These are phyloP conservation scores for Jacana jacana DNA, from an alignment of 2,113 vertebrate species.

Conservation along the genomic window DNA sequence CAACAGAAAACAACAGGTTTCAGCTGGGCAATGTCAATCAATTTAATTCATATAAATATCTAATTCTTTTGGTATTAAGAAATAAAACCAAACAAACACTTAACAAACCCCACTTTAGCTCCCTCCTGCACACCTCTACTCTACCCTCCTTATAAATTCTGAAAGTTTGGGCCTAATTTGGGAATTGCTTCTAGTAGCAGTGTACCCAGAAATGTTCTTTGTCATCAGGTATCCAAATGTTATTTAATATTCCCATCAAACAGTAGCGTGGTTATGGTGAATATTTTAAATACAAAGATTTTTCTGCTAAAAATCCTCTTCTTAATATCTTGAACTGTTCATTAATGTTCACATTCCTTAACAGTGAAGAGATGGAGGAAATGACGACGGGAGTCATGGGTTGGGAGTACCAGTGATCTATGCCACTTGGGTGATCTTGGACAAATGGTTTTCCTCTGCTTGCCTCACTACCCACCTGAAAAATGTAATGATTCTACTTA, in stretches of 20 bases:
- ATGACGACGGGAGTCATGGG: background rate
- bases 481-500: background rate
- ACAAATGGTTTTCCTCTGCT: background rate
- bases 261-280: background rate
- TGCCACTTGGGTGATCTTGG: background rate
- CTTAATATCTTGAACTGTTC: background rate
- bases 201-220: background rate
- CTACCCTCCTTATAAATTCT: background rate
- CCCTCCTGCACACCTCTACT: background rate
- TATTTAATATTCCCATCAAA: background rate
- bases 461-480: background rate
- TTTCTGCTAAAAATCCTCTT: background rate
- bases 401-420: background rate
- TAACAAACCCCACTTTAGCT: background rate
- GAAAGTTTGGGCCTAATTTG: background rate
- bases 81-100: background rate
- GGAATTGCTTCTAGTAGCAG: background rate
- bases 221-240: background rate
- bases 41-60: background rate
- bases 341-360: background rate
- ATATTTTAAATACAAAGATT: background rate
- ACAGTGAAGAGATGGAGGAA: background rate
- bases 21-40: background rate
- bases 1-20: background rate
- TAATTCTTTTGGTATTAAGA: background rate